Conservation (phyloP, 2,797 vertebrate genomes). For the Lutra lutra region DNA sequence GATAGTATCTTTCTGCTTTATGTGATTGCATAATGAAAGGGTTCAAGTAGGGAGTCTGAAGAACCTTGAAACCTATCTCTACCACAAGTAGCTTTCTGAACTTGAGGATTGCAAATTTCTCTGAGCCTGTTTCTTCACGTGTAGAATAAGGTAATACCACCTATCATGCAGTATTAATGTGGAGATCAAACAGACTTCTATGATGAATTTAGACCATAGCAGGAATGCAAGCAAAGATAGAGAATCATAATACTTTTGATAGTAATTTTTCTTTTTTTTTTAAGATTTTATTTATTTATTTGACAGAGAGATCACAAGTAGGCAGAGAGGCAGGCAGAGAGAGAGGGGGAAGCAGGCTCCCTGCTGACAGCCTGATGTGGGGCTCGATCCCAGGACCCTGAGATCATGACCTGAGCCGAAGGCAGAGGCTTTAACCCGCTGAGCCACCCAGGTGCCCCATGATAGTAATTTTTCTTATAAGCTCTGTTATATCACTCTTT, state of each 20-base stretch:
- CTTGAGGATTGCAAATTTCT: background rate
- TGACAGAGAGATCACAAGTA: no score
- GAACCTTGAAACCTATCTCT: background rate
- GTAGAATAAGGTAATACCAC: background rate
- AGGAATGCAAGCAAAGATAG: background rate
- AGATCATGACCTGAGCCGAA: no score
- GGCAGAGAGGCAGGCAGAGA: no score
- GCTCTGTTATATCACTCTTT: background rate
- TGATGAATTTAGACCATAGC: background rate
- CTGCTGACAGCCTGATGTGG: no score
- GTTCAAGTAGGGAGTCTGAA: background rate
- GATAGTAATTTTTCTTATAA: background rate
- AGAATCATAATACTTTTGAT: background rate
- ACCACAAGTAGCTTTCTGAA: background rate
- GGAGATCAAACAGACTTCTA: background rate
- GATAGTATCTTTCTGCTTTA: background rate
- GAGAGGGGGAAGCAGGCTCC: no score
- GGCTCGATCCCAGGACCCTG: no score
- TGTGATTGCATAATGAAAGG: background rate
- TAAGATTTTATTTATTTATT: no score
- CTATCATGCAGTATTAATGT: background rate
- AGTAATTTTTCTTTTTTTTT: background rate
- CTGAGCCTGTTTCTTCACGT: background rate
- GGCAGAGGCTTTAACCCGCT: no score
- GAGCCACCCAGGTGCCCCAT: no score